phyloP scores from a whole-genome alignment of 1,140 invertebrate genomes.

The Asobara japonica region DNA sequence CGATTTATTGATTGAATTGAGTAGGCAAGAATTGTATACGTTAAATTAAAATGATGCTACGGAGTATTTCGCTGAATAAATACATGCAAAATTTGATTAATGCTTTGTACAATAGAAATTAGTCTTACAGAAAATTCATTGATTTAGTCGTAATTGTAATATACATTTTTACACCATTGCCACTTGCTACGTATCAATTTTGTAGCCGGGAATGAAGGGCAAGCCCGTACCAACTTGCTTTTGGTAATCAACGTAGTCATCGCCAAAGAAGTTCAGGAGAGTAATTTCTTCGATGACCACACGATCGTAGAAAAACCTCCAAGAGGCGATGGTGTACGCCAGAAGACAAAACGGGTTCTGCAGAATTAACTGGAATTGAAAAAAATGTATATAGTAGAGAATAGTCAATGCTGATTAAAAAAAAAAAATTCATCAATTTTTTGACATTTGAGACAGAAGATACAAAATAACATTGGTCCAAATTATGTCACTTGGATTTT shows the following conservation, averaged over 20 bases:
- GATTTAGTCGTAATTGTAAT: not conserved
- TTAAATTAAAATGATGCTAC: too few species aligned
- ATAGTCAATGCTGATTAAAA: slow-evolving; percentile 21
- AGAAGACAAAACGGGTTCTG: slow-evolving; percentile 92
- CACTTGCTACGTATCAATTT: slow-evolving; percentile 45
- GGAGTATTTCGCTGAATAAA: too few species aligned
- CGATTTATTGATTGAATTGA: not conserved
- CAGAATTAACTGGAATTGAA: slow-evolving; percentile 78
- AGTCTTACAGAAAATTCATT: not conserved
- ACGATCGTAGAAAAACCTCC: slow-evolving; percentile 92
- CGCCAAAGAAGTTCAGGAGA: slow-evolving; percentile 93
- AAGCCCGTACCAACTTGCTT: slow-evolving; percentile 87
- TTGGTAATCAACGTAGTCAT: slow-evolving; percentile 90
- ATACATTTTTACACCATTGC: slow-evolving; percentile 27
- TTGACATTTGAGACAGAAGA: not conserved
- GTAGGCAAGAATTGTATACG: not conserved
- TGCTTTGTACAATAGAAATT: not conserved
- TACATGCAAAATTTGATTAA: not conserved
- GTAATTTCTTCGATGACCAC: slow-evolving; percentile 91
- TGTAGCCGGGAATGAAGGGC: slow-evolving; percentile 89
- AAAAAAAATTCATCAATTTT: slow-evolving; percentile 8
- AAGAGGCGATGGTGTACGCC: slow-evolving; percentile 83
- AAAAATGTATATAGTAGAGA: too few species aligned
- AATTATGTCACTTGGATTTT: too few species aligned
- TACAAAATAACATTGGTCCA: too few species aligned